phyloP scores from a whole-genome alignment of 2,888 invertebrate genomes.

The Cosmorhoe ocellata region DNA sequence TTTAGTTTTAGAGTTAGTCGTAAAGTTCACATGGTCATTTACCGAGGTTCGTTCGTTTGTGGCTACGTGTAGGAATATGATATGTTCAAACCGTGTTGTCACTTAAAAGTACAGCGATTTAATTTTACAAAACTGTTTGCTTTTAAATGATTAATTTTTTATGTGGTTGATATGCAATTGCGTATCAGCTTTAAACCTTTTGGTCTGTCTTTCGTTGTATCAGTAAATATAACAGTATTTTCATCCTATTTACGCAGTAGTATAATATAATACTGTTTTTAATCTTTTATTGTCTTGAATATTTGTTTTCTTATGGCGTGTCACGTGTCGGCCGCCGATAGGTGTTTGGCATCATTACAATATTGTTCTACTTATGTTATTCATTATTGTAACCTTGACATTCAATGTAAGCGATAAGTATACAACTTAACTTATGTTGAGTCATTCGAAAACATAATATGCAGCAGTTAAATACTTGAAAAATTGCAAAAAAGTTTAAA shows the following conservation, averaged over 20 bases:
- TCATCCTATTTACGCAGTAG: not conserved
- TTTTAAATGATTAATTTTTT: no score
- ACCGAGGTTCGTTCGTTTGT: no score
- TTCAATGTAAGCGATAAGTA: slow-evolving; percentile 25
- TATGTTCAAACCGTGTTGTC: not conserved
- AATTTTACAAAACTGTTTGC: slow-evolving; percentile 1
- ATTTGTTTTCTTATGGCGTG: not conserved
- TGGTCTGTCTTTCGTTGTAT: not conserved
- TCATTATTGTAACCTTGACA: slow-evolving; percentile 35
- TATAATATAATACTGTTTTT: not conserved
- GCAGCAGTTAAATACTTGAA: slow-evolving; percentile 1
- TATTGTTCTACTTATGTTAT: slow-evolving; percentile 22
- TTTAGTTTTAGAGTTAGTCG: not conserved
- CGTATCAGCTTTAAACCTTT: no score
- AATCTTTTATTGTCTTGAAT: not conserved
- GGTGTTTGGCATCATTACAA: slow-evolving; percentile 3
- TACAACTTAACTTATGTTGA: slow-evolving; percentile 14
- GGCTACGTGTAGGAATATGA: no score
- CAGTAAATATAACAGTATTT: not conserved
- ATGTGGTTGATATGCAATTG: no score
- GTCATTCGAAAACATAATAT: slow-evolving; percentile 15
- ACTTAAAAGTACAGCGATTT: no score
- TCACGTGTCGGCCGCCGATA: not conserved
- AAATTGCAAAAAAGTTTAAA: slow-evolving; percentile 4
- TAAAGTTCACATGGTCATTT: not conserved